phyloP scores from a whole-genome alignment of 2,113 vertebrate species.

The Dromiciops gliroides region DNA sequence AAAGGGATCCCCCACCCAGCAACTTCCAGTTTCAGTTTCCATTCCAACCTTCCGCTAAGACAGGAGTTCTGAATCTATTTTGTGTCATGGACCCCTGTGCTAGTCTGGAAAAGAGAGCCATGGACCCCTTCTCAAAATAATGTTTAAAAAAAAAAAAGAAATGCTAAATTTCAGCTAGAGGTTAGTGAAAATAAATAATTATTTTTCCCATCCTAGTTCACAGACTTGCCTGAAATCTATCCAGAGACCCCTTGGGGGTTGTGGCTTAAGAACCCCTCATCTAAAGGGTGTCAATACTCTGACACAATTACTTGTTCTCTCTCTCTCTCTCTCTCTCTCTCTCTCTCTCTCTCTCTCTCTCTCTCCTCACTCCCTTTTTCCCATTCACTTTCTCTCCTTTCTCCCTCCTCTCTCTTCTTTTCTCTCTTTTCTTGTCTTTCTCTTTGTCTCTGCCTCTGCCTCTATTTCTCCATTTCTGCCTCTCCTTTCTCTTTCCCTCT shows the following conservation, averaged over 20 bases:
- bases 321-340: too few species aligned
- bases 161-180: neutral
- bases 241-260: neutral
- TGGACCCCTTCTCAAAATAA: neutral
- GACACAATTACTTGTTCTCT: too few species aligned
- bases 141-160: neutral
- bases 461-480: fast-evolving
- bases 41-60: neutral
- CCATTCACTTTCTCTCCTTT: too few species aligned
- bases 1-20: neutral
- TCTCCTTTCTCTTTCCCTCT: neutral
- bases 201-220: neutral
- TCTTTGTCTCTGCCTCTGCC: too few species aligned
- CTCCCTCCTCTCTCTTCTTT: neutral
- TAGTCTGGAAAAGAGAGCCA: neutral
- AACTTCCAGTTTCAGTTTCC: neutral
- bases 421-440: neutral
- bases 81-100: neutral
- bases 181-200: neutral
- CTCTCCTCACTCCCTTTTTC: too few species aligned
- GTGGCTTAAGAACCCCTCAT: neutral
- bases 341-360: too few species aligned
- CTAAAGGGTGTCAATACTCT: neutral
- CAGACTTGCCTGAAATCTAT: neutral
- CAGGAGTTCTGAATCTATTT: neutral